Conservation (phyloP, 2,888 invertebrate genomes). For the Theretra japonica region DNA sequence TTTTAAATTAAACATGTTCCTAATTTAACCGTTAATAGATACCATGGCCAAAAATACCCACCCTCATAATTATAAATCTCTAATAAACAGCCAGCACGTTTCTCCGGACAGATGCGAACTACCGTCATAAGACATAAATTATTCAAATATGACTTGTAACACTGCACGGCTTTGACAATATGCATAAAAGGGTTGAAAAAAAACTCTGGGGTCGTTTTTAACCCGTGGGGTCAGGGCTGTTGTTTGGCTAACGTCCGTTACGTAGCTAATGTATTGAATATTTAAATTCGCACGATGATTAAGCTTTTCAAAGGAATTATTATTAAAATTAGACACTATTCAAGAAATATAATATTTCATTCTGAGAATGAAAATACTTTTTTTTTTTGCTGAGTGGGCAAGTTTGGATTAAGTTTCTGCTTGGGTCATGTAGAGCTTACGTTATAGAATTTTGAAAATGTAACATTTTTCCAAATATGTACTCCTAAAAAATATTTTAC, state of each 20-base stretch:
- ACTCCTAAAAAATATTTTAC: no score
- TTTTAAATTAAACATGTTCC: not conserved
- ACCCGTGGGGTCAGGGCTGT: constrained; percentile 62
- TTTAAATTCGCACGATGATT: constrained; percentile 74
- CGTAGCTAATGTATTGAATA: constrained; percentile 71
- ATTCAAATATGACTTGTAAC: constrained; percentile 84
- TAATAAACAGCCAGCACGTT: constrained; percentile 48
- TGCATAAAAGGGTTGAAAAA: constrained; percentile 83
- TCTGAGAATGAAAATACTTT: not conserved
- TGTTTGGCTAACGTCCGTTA: constrained; percentile 69
- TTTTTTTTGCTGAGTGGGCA: not conserved
- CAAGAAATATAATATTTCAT: constrained; percentile 59
- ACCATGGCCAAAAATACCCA: constrained; percentile 10
- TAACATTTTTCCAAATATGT: no score
- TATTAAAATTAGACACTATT: constrained; percentile 14
- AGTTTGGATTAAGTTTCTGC: not conserved
- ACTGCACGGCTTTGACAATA: constrained; percentile 75
- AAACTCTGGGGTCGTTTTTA: constrained; percentile 78
- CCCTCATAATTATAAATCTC: constrained; percentile 37
- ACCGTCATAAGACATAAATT: constrained; percentile 75
- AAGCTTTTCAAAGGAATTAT: constrained; percentile 31
- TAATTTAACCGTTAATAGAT: not conserved
- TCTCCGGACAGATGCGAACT: constrained; percentile 71
- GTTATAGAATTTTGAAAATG: no score
- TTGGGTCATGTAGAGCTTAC: no score